These are phyloP conservation scores for Hylaeus anthracinus DNA, from an alignment of 1,140 invertebrate genomes.

Conservation along the genomic window DNA sequence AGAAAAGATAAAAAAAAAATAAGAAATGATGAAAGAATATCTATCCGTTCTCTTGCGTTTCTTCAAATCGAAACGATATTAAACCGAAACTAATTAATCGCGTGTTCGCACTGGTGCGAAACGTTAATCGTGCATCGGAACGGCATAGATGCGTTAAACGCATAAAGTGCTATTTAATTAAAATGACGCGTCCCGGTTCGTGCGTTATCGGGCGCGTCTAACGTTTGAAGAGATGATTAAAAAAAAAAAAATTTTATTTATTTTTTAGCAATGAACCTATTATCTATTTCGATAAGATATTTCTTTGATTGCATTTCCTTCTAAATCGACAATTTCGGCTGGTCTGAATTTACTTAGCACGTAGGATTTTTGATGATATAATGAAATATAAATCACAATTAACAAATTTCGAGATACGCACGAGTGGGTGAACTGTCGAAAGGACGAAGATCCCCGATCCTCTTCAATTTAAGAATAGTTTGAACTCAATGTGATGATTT, in stretches of 20 bases:
- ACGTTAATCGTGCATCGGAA: neutral
- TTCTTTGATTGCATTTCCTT: constrained; percentile 67
- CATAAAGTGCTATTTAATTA: constrained; percentile 72
- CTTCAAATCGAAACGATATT: constrained; percentile 46
- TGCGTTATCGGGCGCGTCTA: constrained; percentile 53
- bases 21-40: constrained; percentile 27
- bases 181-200: constrained; percentile 33
- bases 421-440: constrained; percentile 44
- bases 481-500: constrained; percentile 10
- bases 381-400: constrained; percentile 69
- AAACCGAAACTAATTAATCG: constrained; percentile 52
- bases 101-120: too few relatives aligned
- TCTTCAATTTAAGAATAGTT: constrained; percentile 55
- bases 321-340: constrained; percentile 78
- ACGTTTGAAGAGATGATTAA: constrained; percentile 60
- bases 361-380: constrained; percentile 73
- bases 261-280: constrained; percentile 72
- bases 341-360: constrained; percentile 79
- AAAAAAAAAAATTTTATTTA: constrained; percentile 71
- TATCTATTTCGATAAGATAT: constrained; percentile 72
- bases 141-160: constrained; percentile 56
- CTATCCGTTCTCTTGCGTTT: constrained; percentile 59
- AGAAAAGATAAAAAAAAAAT: constrained; percentile 14
- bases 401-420: constrained; percentile 54
- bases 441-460: constrained; percentile 40